Conservation (phyloP, 2,888 invertebrate species). For the Neoaliturus tenellus region DNA sequence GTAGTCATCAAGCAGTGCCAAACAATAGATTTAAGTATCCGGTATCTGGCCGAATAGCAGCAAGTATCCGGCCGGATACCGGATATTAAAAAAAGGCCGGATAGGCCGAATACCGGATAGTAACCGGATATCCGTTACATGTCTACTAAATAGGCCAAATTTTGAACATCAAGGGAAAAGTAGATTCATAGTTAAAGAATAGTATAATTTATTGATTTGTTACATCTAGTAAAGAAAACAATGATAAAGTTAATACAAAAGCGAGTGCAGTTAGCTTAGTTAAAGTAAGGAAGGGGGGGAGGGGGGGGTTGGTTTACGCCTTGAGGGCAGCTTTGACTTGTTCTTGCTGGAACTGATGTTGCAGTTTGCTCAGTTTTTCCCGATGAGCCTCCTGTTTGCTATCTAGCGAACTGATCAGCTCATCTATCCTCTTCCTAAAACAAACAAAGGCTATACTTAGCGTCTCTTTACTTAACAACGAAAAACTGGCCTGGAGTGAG, state of each 20-base stretch:
- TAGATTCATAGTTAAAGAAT: neutral
- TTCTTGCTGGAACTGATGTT: constrained; percentile 79
- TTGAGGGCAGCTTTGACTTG: constrained; percentile 8
- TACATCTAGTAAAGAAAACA: neutral
- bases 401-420: constrained; percentile 81
- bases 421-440: constrained; percentile 84
- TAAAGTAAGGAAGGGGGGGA: neutral
- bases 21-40: too few relatives aligned
- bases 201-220: neutral
- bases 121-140: too few relatives aligned
- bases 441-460: constrained; percentile 8
- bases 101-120: too few relatives aligned
- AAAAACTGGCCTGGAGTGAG: too few relatives aligned
- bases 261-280: neutral
- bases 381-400: constrained; percentile 85
- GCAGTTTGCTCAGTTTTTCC: constrained; percentile 79
- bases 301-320: neutral
- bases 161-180: too few relatives aligned
- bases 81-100: too few relatives aligned
- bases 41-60: too few relatives aligned
- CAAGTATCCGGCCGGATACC: too few relatives aligned
- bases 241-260: neutral
- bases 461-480: too few relatives aligned
- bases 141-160: too few relatives aligned
- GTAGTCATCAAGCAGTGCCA: too few relatives aligned